Base-by-base conservation (phyloP, 2,113 vertebrate genomes). In the Cyprinodon tularosa region DNA sequence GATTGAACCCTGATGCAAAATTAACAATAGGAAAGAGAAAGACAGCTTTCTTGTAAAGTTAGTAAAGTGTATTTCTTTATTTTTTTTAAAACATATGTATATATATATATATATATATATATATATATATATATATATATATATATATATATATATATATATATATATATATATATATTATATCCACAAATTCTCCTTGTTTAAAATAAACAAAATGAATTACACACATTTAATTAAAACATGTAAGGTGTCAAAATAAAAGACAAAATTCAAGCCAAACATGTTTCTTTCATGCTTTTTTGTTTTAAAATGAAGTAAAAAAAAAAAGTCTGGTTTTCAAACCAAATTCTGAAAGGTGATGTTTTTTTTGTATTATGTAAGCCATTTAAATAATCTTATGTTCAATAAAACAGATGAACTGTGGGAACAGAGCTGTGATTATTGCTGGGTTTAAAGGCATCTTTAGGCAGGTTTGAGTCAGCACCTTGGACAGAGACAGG, bases 401-500 rank as follows among this genome's bases (percentile, higher is more conserved):
- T 11, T 38, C 13, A 81, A 82, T 84, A 79, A 81, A 88, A 68
- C 20, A 65, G 1, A 36, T 44, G n/a, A 69, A 36, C 71, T n/a
- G 63, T 40, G 3, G 15, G 1, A 40, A 3, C 13, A 12, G 38
- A 9, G 20, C 6, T 57, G 50, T 36, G 3, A 40, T 2, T 62
- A 4, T 62, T 42, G 36, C 5, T 0, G 0, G 37, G 13, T 39
- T 67, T 4, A 61, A 76, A 17, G 12, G 8, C 44, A 10, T 60
- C 3, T 68, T 47, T 13, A 61, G 74, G 64, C 65, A 17, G 48
- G 2, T 63, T 40, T 74, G 40, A 20, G 44, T 81, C 80, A 84
- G 86, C 39, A 86, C 83, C 83, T 70, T 88, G 83, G 76, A 89
- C 81, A 87, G 81, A 78, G 78, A 11, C 77, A 76, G 10, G 7